Base-by-base conservation (phyloP, 2,888 invertebrate genomes). In the Invenusta paracnida region DNA sequence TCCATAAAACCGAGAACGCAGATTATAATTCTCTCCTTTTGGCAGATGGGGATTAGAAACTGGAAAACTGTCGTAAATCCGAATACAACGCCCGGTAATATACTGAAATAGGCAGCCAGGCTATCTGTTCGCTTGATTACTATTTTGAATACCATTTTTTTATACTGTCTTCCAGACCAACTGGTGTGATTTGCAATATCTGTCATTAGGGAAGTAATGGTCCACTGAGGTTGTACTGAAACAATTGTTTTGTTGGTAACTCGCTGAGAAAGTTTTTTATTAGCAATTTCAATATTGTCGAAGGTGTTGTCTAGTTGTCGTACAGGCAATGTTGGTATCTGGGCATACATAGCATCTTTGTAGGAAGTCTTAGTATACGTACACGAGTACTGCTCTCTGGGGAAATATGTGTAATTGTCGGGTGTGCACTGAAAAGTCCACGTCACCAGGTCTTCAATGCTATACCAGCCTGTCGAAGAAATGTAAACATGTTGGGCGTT, bases 221-320 rank as follows among this genome's bases (percentile, higher is more conserved):
- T 79, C 79, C 89, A 89, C 90, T 48, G 48, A 11, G 48, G 48
- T 48, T 48, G 5, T 11, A 48, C 17, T 5, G 48, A 48, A 17
- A 11, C 5, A 17, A 17, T 17, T 11, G 48, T 48, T 11, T 17
- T 17, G 17, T 5, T 48, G 5, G 48, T 48, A 48, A 48, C 17
- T 48, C 5, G 48, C 17, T 48, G 48, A 17, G 48, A 5, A 11
- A 48, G 17, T 11, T 48, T 48, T 48, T 48, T 48, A 17, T 48
- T 48, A 11, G 48, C 5, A 48, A 5, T 5, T 48, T 5, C 5
- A 48, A 11, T 11, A 48, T 48, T 17, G 48, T 17, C 48, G 48
- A 48, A 48, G 17, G 5, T 48, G 5, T 5, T 48, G 48, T 48
- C 5, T 11, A 11, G 5, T 48, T 48, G 5, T 48, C 5, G 17